Conservation (phyloP, 2,888 invertebrate species). For the Pristionchus maxplancki region DNA sequence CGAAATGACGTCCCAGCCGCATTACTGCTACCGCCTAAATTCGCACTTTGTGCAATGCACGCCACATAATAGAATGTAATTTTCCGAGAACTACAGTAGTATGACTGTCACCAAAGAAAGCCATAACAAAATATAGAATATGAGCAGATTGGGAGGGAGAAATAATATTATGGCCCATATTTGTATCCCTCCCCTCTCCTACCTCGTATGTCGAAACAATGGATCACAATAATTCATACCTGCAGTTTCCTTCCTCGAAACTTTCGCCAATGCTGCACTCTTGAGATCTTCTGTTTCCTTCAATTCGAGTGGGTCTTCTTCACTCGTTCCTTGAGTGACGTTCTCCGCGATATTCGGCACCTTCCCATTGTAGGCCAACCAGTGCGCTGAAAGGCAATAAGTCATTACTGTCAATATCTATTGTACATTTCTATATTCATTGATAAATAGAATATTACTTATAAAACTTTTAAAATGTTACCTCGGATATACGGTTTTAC, state of each 20-base stretch:
- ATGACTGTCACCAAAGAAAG: too few relatives aligned
- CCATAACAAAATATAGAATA: too few relatives aligned
- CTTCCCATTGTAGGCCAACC: constrained; percentile 96
- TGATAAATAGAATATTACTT: too few relatives aligned
- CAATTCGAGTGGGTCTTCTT: background rate
- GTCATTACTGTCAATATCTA: background rate
- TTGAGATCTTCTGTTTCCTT: background rate
- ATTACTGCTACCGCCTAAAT: background rate
- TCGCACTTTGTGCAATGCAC: too few relatives aligned
- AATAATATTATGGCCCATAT: too few relatives aligned
- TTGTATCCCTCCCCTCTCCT: too few relatives aligned
- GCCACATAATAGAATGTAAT: too few relatives aligned
- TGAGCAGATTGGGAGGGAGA: too few relatives aligned
- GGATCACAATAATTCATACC: background rate
- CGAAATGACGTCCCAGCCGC: constrained; percentile 22
- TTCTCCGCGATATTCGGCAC: constrained; percentile 98
- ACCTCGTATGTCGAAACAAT: too few relatives aligned
- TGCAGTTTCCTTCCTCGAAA: constrained; percentile 12
- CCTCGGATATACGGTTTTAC: constrained; percentile 61
- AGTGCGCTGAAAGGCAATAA: constrained; percentile 85
- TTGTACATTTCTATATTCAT: background rate
- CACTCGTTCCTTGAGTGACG: constrained; percentile 28
- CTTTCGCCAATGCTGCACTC: constrained; percentile 2
- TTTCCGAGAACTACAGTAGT: too few relatives aligned
- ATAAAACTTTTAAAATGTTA: constrained; percentile 32